Evolutionary conservation across 2,888 invertebrate genomes (phyloP).

Genomic region (Nemoura dubitans): DNA sequence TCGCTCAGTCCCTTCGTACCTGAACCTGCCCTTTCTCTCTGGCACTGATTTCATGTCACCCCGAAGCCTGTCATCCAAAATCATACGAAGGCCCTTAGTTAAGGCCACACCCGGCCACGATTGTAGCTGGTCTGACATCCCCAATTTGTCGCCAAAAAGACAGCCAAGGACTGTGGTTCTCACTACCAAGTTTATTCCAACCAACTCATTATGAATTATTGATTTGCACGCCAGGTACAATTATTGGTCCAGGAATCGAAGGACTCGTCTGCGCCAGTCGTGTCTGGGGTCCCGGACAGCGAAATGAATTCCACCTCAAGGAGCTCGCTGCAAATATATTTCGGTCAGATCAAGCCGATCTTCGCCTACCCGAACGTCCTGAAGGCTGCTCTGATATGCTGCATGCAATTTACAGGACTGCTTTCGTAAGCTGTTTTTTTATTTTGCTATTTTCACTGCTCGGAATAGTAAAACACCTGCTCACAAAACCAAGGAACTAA

Average conservation of each 20-base stretch:
- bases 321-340: conserved; percentile 59
- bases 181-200: no score
- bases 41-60: no score
- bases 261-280: conserved; percentile 35
- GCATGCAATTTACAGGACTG: conserved; percentile 72
- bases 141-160: no score
- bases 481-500: no score
- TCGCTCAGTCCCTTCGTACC: no score
- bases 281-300: not conserved
- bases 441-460: not conserved
- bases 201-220: not conserved
- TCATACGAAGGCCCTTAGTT: no score
- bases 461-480: not conserved
- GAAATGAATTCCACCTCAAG: not conserved
- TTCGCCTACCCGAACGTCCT: conserved; percentile 69
- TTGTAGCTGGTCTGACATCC: no score
- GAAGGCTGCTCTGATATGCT: conserved; percentile 70
- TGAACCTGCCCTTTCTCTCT: no score
- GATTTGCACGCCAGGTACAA: not conserved
- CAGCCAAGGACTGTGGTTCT: no score
- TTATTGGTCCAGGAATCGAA: not conserved
- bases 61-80: no score
- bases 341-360: conserved; percentile 71
- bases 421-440: conserved; percentile 72
- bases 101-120: no score